Base-by-base conservation (phyloP, 2,888 invertebrate species). In the Spatulosminthurus flaviceps region DNA sequence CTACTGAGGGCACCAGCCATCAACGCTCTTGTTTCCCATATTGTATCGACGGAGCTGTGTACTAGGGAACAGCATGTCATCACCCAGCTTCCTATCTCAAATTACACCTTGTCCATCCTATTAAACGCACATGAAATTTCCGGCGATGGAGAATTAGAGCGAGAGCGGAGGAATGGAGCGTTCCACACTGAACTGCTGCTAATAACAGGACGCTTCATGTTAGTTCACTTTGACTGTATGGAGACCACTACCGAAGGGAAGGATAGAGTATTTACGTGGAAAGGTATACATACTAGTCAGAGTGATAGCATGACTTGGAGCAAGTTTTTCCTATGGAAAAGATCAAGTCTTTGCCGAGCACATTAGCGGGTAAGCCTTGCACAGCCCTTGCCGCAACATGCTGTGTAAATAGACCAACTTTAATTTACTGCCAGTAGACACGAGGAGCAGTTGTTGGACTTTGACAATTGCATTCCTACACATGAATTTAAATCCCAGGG, bases 381-480 rank as follows among this genome's bases (percentile, higher is more conserved):
- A 51, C n/a, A n/a, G n/a, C 19, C 51, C 51, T 51, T n/a, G 51
- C 51, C 51, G 51, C 16, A 51, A 51, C n/a, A 51, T 51, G 9
- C 51, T 51, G 51, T 11, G 51, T 51, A 51, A 51, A 51, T 51
- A 51, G 16, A n/a, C 51, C 51, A 51, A 51, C 19, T 51, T 51
- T 13, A 51, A 51, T 51, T 51, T 51, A 51, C 51, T 51, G 51
- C 51, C 51, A 19, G 51, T 51, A 51, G 51, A 51, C 51, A 51
- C 51, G 51, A 51, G 51, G n/a, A n/a, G n/a, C n/a, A n/a, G n/a
- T n/a, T n/a, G n/a, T 51, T 2, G 51, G 5, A 51, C 51, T 51
- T 51, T 51, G 51, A 51, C 51, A 51, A 51, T 51, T 51, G 51
- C 51, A 51, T 51, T 51, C 51, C 51, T 51, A 51, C 51, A n/a